A percentile compares a stretch with the other conserved stretches of the same genome.
Evolutionary conservation across 2,888 invertebrate genomes (phyloP).

Genomic region (Drosophila leonis): DNA sequence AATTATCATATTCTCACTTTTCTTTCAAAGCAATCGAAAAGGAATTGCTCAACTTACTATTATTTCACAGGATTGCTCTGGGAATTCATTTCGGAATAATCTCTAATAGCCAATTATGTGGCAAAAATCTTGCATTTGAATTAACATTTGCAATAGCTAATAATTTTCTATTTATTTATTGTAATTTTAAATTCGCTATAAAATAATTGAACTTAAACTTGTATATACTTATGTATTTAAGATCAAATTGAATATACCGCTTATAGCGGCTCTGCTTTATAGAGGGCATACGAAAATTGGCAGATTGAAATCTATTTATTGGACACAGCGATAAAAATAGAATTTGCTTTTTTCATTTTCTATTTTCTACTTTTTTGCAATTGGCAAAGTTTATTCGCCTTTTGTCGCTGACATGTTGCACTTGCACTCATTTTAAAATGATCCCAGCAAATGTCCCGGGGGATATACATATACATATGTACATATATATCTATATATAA

Average conservation of each 20-base stretch:
- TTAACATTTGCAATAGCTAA: not conserved
- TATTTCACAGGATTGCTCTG: no score
- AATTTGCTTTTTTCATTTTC: constrained; percentile 14
- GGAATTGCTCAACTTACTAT: no score
- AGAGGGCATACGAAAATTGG: constrained; percentile 27
- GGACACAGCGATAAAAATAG: constrained; percentile 40
- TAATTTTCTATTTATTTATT: not conserved
- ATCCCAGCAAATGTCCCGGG: constrained; percentile 6
- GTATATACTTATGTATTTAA: not conserved
- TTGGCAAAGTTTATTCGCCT: constrained; percentile 74
- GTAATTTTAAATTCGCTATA: not conserved
- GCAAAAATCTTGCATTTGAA: not conserved
- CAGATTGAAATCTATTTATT: constrained; percentile 44
- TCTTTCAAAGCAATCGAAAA: constrained; percentile 1
- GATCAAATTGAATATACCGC: not conserved
- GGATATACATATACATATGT: constrained; percentile 1
- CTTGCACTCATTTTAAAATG: constrained; percentile 67
- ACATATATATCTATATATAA: not conserved
- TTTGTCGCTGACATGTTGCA: constrained; percentile 65
- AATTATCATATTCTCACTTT: not conserved
- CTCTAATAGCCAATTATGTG: not conserved
- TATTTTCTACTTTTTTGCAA: constrained; percentile 7
- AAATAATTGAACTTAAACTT: not conserved
- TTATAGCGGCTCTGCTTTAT: not conserved
- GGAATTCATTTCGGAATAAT: not conserved